Percentiles rank a stretch among this genome's conserved stretches.
Evolutionary conservation across 1,140 invertebrate genomes (phyloP).

Genomic region (Zaprionus lachaisei): DNA sequence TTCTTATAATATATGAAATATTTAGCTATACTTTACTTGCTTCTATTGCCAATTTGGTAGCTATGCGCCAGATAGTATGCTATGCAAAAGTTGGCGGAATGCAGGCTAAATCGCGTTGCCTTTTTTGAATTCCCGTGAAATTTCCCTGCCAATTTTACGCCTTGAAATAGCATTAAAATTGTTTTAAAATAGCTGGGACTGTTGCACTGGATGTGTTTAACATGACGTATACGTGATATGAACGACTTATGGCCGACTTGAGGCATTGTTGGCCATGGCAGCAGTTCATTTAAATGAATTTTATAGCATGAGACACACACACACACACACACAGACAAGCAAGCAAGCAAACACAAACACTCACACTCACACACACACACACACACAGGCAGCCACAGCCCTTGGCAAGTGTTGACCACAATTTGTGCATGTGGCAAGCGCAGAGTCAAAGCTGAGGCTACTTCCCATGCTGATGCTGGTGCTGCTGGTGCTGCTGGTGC

Average conservation of each 20-base stretch:
- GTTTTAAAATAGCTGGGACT: constrained; percentile 18
- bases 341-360: constrained; percentile 4
- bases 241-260: constrained; percentile 32
- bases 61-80: constrained; percentile 14
- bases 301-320: constrained; percentile 27
- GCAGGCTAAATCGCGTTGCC: neutral
- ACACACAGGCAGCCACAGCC: constrained; percentile 15
- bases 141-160: constrained; percentile 11
- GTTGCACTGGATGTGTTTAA: constrained; percentile 30
- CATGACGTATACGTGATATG: constrained; percentile 50
- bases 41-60: neutral
- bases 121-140: neutral
- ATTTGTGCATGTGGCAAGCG: constrained; percentile 76
- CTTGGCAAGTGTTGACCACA: constrained; percentile 65
- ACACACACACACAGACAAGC: neutral
- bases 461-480: neutral
- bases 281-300: constrained; percentile 57
- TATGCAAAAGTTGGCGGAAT: constrained; percentile 10
- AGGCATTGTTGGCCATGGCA: constrained; percentile 21
- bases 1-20: neutral
- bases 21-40: neutral
- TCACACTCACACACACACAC: constrained; percentile 10
- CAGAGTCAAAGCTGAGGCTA: constrained; percentile 31
- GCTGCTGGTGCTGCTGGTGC: neutral
- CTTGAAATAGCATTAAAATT: constrained; percentile 25